A percentile compares a stretch with the other conserved stretches of the same genome.
Conservation (phyloP, 2,113 vertebrate species). For the Menidia beryllina region DNA sequence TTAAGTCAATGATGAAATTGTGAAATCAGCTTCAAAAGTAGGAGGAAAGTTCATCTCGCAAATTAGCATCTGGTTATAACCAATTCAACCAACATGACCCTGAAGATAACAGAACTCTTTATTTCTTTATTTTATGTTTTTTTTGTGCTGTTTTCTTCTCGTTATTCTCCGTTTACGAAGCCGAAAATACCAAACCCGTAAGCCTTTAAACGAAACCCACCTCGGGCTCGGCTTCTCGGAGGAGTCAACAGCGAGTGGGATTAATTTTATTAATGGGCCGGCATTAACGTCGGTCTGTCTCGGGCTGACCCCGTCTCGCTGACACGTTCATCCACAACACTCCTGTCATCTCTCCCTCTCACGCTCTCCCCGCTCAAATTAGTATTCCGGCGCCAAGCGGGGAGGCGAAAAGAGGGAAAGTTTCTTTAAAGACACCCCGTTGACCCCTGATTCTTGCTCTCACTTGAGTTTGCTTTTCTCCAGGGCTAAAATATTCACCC, state of each 20-base stretch:
- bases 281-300: slow-evolving; percentile 93
- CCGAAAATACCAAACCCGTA: background rate
- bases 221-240: slow-evolving; percentile 8
- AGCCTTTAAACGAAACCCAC: background rate
- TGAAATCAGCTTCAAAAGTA: too few relatives aligned
- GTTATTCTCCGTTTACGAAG: background rate
- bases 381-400: slow-evolving; percentile 88
- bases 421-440: slow-evolving; percentile 91
- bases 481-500: slow-evolving; percentile 96
- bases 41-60: too few relatives aligned
- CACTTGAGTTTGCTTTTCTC: slow-evolving; percentile 94
- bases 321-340: slow-evolving; percentile 90
- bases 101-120: too few relatives aligned
- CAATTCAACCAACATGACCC: too few relatives aligned
- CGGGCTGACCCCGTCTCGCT: slow-evolving; percentile 90
- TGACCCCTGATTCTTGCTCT: slow-evolving; percentile 91
- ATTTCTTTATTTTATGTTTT: too few relatives aligned
- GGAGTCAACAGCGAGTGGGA: slow-evolving; percentile 84
- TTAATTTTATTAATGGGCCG: slow-evolving; percentile 94
- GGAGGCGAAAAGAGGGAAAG: slow-evolving; percentile 80
- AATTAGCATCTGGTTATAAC: too few relatives aligned
- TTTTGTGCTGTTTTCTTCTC: too few relatives aligned
- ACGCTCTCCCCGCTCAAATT: slow-evolving; percentile 75
- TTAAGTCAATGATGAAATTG: too few relatives aligned
- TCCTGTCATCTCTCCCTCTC: slow-evolving; percentile 87